These are phyloP conservation scores for Eugnorisma glareosa DNA, from an alignment of 2,888 invertebrate species.

Conservation along the genomic window DNA sequence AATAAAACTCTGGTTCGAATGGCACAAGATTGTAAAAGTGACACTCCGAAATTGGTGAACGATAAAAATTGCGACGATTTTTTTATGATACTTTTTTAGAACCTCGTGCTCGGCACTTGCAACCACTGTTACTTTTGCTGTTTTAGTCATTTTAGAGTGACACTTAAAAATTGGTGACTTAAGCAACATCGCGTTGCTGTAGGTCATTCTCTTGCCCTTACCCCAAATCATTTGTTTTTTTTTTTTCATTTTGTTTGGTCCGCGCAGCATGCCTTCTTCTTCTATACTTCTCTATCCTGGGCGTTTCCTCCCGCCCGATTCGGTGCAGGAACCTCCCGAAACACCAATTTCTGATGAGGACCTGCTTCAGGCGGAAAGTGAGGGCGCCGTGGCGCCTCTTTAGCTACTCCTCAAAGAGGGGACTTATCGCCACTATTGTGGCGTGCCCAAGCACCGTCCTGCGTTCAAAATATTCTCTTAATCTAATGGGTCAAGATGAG, in stretches of 20 bases:
- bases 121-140: not conserved
- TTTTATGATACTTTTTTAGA: not conserved
- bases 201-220: no score
- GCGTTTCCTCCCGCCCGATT: no score
- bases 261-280: no score
- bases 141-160: not conserved
- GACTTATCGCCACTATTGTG: no score
- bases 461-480: not conserved
- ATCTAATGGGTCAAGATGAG: not conserved
- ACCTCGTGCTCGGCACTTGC: not conserved
- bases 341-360: no score
- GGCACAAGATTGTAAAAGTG: not conserved
- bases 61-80: not conserved
- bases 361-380: no score
- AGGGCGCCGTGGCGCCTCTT: no score
- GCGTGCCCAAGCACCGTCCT: not conserved
- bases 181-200: not conserved
- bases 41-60: not conserved
- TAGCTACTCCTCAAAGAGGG: no score
- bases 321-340: no score
- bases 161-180: not conserved
- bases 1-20: not conserved
- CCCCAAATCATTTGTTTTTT: no score
- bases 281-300: no score
- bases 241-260: no score